Percentiles rank a stretch among this genome's conserved stretches.
phyloP scores from a whole-genome alignment of 2,888 invertebrate genomes.

The Sinodicranocentrus sp. region DNA sequence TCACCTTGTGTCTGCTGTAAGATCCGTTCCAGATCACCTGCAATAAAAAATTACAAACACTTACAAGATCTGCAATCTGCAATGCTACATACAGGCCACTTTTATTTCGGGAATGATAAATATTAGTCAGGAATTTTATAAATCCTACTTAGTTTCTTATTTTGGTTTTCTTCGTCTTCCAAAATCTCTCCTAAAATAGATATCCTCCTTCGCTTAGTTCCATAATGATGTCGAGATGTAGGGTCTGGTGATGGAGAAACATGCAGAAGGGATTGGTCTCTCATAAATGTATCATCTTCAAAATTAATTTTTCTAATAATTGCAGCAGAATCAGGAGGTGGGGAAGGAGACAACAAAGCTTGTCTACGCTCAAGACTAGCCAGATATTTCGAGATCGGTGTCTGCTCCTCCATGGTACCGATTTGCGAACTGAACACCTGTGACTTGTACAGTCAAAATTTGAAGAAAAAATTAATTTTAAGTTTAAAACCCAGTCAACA shows the following conservation, averaged over 20 bases:
- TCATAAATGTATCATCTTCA: constrained; percentile 72
- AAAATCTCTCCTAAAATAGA: constrained; percentile 32
- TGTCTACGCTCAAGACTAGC: constrained; percentile 64
- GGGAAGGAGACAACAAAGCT: constrained; percentile 42
- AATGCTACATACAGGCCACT: too few species aligned
- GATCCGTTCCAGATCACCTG: constrained; percentile 72
- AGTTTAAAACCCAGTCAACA: too few species aligned
- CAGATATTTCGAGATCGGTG: constrained; percentile 72
- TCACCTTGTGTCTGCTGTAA: constrained; percentile 73
- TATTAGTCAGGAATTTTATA: too few species aligned
- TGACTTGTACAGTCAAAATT: too few species aligned
- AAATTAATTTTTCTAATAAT: constrained; percentile 70
- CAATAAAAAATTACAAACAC: constrained; percentile 15
- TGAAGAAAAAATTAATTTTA: too few species aligned
- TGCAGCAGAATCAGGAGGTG: constrained; percentile 22
- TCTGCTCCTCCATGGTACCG: constrained; percentile 64
- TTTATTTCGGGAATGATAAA: too few species aligned
- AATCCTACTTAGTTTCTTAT: constrained; percentile 66
- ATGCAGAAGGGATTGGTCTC: constrained; percentile 65
- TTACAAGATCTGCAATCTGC: background rate
- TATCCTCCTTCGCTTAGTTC: constrained; percentile 5
- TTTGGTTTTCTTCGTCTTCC: constrained; percentile 56
- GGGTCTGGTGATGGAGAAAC: constrained; percentile 50
- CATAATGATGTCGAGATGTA: constrained; percentile 6
- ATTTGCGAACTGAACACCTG: too few species aligned